Conservation (phyloP, 2,888 invertebrate genomes). For the Pollenia griseotomentosa region DNA sequence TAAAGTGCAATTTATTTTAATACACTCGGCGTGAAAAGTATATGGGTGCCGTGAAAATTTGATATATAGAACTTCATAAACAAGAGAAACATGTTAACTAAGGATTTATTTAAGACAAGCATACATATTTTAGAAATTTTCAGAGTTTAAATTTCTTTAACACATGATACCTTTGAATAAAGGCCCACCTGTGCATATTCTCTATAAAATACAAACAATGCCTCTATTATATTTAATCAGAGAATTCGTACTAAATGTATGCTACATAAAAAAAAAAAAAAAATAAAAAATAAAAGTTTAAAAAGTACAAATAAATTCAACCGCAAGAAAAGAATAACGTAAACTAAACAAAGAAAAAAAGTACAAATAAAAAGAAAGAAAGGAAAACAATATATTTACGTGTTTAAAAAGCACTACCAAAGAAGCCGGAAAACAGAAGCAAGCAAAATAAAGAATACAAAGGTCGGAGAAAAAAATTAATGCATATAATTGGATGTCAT, state of each 20-base stretch:
- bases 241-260: constrained; percentile 6
- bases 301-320: constrained; percentile 25
- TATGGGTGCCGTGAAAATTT: neutral
- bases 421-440: constrained; percentile 48
- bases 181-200: neutral
- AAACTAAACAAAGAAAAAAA: constrained; percentile 9
- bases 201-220: constrained; percentile 4
- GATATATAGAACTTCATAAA: neutral
- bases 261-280: constrained; percentile 12
- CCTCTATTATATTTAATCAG: neutral
- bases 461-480: constrained; percentile 26
- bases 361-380: neutral
- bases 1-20: constrained; percentile 5
- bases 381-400: constrained; percentile 33
- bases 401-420: constrained; percentile 43
- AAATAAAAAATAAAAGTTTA: constrained; percentile 21
- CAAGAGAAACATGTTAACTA: too few relatives aligned
- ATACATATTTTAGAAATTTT: too few relatives aligned
- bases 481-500: constrained; percentile 42
- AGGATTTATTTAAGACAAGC: too few relatives aligned
- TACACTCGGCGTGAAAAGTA: neutral
- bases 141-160: neutral
- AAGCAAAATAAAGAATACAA: constrained; percentile 42
- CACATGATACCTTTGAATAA: too few relatives aligned
- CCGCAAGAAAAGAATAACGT: constrained; percentile 13